Conservation (phyloP, 1,140 invertebrate genomes). For the Drosophila tsacasi region DNA sequence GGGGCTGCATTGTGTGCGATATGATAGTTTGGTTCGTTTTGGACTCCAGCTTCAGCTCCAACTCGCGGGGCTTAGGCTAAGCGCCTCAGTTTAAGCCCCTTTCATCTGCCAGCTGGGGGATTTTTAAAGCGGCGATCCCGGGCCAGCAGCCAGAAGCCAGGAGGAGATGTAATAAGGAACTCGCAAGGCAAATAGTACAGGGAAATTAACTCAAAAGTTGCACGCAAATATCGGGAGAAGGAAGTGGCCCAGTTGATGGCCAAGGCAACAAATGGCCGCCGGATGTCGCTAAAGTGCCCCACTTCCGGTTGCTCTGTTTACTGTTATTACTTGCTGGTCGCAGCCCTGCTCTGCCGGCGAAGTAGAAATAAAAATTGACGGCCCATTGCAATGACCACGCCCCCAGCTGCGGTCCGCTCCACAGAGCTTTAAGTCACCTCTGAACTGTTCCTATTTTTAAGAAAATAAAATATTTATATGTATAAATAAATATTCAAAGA, state of each 20-base stretch:
- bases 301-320: conserved; percentile 29
- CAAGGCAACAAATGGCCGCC: conserved; percentile 20
- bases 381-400: conserved; percentile 12
- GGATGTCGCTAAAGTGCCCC: conserved; percentile 43
- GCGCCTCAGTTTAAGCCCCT: conserved; percentile 60
- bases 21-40: conserved; percentile 69
- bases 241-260: conserved; percentile 23
- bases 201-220: conserved; percentile 51
- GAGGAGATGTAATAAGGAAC: conserved; percentile 46
- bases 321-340: conserved; percentile 3
- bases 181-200: conserved; percentile 43
- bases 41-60: conserved; percentile 36
- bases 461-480: too few species aligned
- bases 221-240: conserved; percentile 46
- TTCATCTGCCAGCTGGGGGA: conserved; percentile 45
- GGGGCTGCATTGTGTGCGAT: conserved; percentile 61
- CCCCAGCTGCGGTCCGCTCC: not conserved
- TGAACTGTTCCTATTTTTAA: not conserved
- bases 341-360: not conserved
- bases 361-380: conserved; percentile 42
- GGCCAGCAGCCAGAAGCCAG: not conserved
- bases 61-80: conserved; percentile 64
- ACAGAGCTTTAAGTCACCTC: not conserved
- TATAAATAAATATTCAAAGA: not conserved
- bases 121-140: conserved; percentile 14